These are phyloP conservation scores for Andricus quercusramuli DNA, from an alignment of 2,888 invertebrate species.

Conservation along the genomic window DNA sequence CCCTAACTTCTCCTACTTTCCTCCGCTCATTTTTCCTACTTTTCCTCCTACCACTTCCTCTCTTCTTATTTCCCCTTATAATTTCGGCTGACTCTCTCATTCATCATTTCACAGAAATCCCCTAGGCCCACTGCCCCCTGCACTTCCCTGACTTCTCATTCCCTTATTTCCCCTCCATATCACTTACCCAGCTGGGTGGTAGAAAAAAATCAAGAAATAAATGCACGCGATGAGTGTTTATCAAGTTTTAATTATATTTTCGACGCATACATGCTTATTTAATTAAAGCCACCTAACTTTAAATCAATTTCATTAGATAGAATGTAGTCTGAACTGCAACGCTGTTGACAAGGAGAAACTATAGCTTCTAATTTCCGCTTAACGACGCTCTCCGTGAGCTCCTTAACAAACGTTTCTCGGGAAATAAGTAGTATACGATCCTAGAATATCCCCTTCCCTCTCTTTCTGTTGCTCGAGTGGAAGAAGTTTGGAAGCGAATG, in stretches of 20 bases:
- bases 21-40: too few relatives aligned
- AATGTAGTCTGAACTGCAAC: conserved; percentile 17
- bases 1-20: too few relatives aligned
- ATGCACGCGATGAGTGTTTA: too few relatives aligned
- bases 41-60: too few relatives aligned
- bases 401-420: conserved; percentile 16
- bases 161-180: too few relatives aligned
- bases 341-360: conserved; percentile 22
- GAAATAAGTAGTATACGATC: conserved; percentile 5
- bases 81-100: too few relatives aligned
- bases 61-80: too few relatives aligned
- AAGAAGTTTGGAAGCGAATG: neutral
- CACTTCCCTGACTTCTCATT: too few relatives aligned
- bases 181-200: too few relatives aligned
- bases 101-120: too few relatives aligned
- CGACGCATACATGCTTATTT: neutral
- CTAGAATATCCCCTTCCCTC: neutral
- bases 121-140: too few relatives aligned
- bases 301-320: conserved; percentile 16
- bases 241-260: neutral
- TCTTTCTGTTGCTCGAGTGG: neutral
- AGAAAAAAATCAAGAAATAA: too few relatives aligned
- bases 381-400: conserved; percentile 4
- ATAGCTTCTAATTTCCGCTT: conserved; percentile 37
- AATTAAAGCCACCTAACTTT: conserved; percentile 9